Conservation (phyloP, 2,888 invertebrate species). For the Chesias legatella region DNA sequence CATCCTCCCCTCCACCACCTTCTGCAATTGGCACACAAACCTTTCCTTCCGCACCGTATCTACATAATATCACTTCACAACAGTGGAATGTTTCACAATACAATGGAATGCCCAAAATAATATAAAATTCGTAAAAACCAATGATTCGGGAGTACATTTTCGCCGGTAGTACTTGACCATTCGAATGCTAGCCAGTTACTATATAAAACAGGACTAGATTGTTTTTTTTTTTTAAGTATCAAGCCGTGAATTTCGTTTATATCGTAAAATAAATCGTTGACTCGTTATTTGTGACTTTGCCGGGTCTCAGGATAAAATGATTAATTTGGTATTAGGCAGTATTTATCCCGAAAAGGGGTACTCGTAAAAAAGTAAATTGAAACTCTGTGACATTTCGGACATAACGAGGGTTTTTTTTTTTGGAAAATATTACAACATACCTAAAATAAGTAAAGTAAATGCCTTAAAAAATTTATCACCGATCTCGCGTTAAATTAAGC, state of each 20-base stretch:
- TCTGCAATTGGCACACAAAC: constrained; percentile 75
- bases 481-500: no score
- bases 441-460: no score
- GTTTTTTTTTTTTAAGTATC: constrained; percentile 72
- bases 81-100: constrained; percentile 67
- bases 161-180: constrained; percentile 49
- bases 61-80: constrained; percentile 59
- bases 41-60: constrained; percentile 45
- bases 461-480: no score
- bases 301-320: constrained; percentile 12
- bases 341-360: no score
- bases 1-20: constrained; percentile 70
- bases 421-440: no score
- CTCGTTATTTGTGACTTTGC: constrained; percentile 62
- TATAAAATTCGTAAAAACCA: constrained; percentile 27
- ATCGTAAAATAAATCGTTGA: constrained; percentile 38
- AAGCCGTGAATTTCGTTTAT: constrained; percentile 64
- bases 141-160: constrained; percentile 41
- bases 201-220: constrained; percentile 66
- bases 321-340: no score
- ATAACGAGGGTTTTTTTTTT: no score
- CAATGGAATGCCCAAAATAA: constrained; percentile 60
- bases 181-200: constrained; percentile 51
- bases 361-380: no score
- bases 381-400: no score